Evolutionary conservation across 1,140 invertebrate species (phyloP).

Genomic region (Archegozetes longisetosus): DNA sequence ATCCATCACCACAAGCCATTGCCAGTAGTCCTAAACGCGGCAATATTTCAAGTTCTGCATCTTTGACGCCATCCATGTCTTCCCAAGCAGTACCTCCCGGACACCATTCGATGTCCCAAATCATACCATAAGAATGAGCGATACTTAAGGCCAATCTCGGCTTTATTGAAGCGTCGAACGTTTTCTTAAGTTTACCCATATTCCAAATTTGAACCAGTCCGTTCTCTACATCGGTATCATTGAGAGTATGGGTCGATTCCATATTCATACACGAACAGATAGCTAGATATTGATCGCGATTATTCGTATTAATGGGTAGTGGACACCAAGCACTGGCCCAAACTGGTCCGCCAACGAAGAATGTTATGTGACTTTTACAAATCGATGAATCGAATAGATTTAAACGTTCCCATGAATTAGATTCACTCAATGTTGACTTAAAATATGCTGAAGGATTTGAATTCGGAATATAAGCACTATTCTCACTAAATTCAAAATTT

Average conservation of each 20-base stretch:
- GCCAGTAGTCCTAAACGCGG: conserved; percentile 47
- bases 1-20: conserved; percentile 44
- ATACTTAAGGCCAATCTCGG: conserved; percentile 37
- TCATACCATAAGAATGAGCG: conserved; percentile 42
- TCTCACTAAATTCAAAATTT: background rate
- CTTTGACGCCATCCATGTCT: background rate
- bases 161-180: background rate
- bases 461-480: background rate
- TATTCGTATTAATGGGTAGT: conserved; percentile 28
- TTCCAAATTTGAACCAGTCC: conserved; percentile 44
- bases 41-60: conserved; percentile 24
- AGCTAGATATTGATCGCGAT: conserved; percentile 35
- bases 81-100: conserved; percentile 41
- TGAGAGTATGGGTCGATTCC: conserved; percentile 29
- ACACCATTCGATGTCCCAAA: conserved; percentile 58
- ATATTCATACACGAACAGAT: conserved; percentile 34
- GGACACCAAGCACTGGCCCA: conserved; percentile 41
- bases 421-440: background rate
- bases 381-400: background rate
- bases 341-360: conserved; percentile 44
- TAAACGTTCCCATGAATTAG: background rate
- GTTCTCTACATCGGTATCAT: conserved; percentile 28
- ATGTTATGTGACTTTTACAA: conserved; percentile 22
- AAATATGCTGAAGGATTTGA: background rate
- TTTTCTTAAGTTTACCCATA: conserved; percentile 29